These are phyloP conservation scores for Zaprionus capensis DNA, from an alignment of 1,140 invertebrate species.

Conservation along the genomic window DNA sequence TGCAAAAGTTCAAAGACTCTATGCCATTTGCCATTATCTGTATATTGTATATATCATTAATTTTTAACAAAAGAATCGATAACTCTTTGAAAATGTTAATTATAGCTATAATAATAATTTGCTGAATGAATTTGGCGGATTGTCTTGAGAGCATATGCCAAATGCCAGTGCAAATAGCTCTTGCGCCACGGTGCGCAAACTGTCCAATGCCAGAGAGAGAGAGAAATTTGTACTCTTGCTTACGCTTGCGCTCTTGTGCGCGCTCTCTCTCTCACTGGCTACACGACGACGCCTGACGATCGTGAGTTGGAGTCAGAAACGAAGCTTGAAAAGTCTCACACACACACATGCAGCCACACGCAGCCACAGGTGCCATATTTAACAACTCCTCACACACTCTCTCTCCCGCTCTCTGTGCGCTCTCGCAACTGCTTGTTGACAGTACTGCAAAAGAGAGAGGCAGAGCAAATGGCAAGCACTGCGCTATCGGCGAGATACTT, in stretches of 20 bases:
- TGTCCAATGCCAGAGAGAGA: neutral
- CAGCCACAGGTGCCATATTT: constrained; percentile 29
- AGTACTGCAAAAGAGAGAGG: constrained; percentile 9
- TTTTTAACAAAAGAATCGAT: neutral
- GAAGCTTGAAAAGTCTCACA: constrained; percentile 15
- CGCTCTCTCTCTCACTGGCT: neutral
- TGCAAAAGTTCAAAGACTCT: neutral
- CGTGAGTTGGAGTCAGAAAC: neutral
- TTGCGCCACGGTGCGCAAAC: neutral
- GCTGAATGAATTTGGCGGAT: neutral
- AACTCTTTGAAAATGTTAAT: neutral
- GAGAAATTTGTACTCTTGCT: too few species aligned
- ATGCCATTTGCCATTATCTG: neutral
- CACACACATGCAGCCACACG: neutral
- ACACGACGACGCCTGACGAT: neutral
- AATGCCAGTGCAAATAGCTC: neutral
- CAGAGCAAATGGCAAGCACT: constrained; percentile 1
- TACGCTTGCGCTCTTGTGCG: neutral
- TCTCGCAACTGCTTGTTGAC: neutral
- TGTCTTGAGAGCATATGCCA: neutral
- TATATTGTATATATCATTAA: neutral
- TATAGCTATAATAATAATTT: neutral
- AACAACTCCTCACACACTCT: constrained; percentile 14
- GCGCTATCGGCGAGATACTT: constrained; percentile 60
- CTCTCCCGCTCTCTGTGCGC: neutral